Percentiles rank a stretch among this genome's conserved stretches.
Evolutionary conservation across 2,888 invertebrate species (phyloP).

Genomic region (Nysson spinosus): DNA sequence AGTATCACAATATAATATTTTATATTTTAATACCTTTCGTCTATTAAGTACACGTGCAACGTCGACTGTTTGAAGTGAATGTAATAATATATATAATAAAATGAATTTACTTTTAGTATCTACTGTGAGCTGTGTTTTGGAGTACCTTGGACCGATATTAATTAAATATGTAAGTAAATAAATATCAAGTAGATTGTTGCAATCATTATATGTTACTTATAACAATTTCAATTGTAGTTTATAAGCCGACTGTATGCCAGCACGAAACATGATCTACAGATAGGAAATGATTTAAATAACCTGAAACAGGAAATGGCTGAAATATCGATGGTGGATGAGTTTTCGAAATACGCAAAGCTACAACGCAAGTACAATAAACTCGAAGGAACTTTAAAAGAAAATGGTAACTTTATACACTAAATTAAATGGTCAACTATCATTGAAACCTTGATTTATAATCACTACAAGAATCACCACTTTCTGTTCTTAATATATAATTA

Average conservation of each 20-base stretch:
- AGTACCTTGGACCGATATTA: conserved; percentile 61
- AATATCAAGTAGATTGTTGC: background rate
- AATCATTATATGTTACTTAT: background rate
- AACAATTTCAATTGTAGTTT: conserved; percentile 53
- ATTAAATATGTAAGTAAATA: conserved; percentile 68
- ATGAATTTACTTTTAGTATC: conserved; percentile 68
- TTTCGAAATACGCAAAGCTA: conserved; percentile 75
- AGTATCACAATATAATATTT: too few species aligned
- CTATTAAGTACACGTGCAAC: too few species aligned
- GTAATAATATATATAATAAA: conserved; percentile 3
- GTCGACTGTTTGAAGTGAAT: conserved; percentile 8
- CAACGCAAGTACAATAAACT: conserved; percentile 73
- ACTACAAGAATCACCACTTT: too few species aligned
- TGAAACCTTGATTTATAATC: background rate
- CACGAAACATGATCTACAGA: conserved; percentile 49
- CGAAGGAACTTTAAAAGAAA: conserved; percentile 65
- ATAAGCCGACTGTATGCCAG: conserved; percentile 52
- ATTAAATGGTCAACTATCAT: background rate
- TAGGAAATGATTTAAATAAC: conserved; percentile 60
- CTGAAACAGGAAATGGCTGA: conserved; percentile 70
- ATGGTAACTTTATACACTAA: conserved; percentile 61
- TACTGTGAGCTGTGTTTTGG: conserved; percentile 63
- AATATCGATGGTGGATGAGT: conserved; percentile 76
- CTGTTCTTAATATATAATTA: too few species aligned
- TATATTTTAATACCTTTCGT: too few species aligned